A percentile compares a stretch with the other conserved stretches of the same genome.
phyloP scores from a whole-genome alignment of 2,888 invertebrate species.

The Ormia ochracea region DNA sequence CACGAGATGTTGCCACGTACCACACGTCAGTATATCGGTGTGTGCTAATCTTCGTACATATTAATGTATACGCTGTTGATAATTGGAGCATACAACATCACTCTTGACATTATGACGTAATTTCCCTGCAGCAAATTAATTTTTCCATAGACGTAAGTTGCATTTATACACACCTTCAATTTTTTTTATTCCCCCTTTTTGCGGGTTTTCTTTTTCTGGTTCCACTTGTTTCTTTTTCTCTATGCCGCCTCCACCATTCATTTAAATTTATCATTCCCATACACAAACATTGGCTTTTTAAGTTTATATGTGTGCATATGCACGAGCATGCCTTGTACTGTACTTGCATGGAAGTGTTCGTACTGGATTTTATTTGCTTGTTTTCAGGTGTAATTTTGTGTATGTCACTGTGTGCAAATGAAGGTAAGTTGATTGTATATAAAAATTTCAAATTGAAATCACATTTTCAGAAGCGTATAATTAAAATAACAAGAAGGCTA shows the following conservation, averaged over 20 bases:
- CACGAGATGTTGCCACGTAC: constrained; percentile 9
- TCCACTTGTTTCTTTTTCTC: neutral
- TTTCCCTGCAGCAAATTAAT: constrained; percentile 65
- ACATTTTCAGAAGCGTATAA: constrained; percentile 48
- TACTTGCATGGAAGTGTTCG: neutral
- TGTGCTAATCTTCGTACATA: neutral
- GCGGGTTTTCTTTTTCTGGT: neutral
- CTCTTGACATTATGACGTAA: constrained; percentile 74
- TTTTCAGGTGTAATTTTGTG: constrained; percentile 16
- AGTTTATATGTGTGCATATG: neutral
- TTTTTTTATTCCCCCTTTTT: constrained; percentile 21
- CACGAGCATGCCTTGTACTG: no score
- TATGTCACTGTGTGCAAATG: neutral
- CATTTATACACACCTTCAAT: constrained; percentile 40
- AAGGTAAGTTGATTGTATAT: constrained; percentile 57
- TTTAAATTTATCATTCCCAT: neutral
- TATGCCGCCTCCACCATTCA: neutral
- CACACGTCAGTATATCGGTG: neutral
- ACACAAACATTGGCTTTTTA: neutral
- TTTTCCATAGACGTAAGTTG: constrained; percentile 54
- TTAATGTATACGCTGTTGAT: constrained; percentile 58
- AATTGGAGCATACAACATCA: constrained; percentile 75
- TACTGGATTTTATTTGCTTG: neutral
- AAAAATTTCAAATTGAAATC: constrained; percentile 55
- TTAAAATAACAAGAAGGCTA: constrained; percentile 34